Evolutionary conservation across 2,888 invertebrate genomes (phyloP).

Genomic region (Cyclophora albipunctata): DNA sequence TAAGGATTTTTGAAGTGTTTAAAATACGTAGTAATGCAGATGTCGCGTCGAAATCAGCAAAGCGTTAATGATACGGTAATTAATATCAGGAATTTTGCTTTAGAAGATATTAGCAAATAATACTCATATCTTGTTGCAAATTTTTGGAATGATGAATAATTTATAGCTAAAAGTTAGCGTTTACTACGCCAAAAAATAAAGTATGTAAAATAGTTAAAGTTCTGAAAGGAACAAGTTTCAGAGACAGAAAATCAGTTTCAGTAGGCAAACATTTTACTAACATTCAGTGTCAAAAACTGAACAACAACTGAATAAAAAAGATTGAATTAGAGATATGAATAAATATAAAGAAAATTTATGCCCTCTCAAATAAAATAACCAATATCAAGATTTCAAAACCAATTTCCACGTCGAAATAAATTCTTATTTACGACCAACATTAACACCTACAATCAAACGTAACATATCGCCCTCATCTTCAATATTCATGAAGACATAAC

Average conservation of each 20-base stretch:
- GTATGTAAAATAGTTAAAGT: too few species aligned
- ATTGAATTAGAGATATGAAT: too few species aligned
- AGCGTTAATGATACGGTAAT: conserved; percentile 66
- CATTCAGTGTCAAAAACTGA: too few species aligned
- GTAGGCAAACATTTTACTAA: too few species aligned
- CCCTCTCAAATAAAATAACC: too few species aligned
- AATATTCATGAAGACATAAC: conserved; percentile 74
- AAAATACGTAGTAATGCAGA: conserved; percentile 25
- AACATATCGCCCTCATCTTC: conserved; percentile 58
- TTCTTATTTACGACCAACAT: conserved; percentile 34
- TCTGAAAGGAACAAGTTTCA: too few species aligned
- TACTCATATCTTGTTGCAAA: neutral
- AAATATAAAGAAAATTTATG: too few species aligned
- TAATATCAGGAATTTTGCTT: conserved; percentile 38
- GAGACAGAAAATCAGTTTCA: too few species aligned
- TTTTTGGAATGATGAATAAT: too few species aligned
- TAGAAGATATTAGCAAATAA: conserved; percentile 2
- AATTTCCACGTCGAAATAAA: conserved; percentile 31
- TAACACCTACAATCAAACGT: conserved; percentile 59
- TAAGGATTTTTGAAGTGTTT: conserved; percentile 3
- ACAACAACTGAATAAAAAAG: too few species aligned
- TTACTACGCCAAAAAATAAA: too few species aligned
- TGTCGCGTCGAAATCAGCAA: conserved; percentile 56
- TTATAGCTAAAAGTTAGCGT: too few species aligned
- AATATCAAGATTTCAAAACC: conserved; percentile 1